Base-by-base conservation (phyloP, 2,113 vertebrate genomes). In the Campylorhamphus procurvoides region DNA sequence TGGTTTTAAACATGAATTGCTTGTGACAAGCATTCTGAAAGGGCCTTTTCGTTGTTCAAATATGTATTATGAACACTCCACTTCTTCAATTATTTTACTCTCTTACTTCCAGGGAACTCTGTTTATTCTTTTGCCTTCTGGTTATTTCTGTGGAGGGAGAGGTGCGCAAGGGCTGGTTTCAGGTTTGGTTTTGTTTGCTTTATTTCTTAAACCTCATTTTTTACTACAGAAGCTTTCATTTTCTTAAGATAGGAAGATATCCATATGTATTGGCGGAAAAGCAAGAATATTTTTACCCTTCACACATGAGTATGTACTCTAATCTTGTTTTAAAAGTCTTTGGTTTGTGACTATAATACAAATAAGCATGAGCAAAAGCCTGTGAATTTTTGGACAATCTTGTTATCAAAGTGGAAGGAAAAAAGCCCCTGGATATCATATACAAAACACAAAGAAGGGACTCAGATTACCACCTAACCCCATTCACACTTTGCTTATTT, bases 181-280 rank as follows among this genome's bases (percentile, higher is more conserved):
- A 52, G 6, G 5, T 44, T 71, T 24, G 28, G 7, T 12, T 83
- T 86, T 37, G 17, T 19, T 46, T 49, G 14, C 9, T 47, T 75
- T 68, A 71, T 31, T 58, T 47, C 14, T n/a, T 55, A 39, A 73
- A 47, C 1, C 2, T 64, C 18, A 29, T 5, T 28, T 64, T 24
- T 68, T 50, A 44, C 4, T 46, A 76, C 63, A 63, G 27, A 55
- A 56, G 25, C 2, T 81, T 20, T 33, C 25, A 35, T 47, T 53
- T 72, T 64, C 25, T 53, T 58, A 53, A 29, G 17, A 58, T 10
- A 59, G 5, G 2, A 87, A 84, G 16, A 28, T 37, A 74, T 14
- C 17, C 18, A 7, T 4, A 46, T 0, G 10, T 19, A 62, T 0
- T 12, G 6, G 7, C 7, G 1, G 23, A 1, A 56, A 67, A 62